phyloP scores from a whole-genome alignment of 2,113 vertebrate genomes.

The Perognathus longimembris region DNA sequence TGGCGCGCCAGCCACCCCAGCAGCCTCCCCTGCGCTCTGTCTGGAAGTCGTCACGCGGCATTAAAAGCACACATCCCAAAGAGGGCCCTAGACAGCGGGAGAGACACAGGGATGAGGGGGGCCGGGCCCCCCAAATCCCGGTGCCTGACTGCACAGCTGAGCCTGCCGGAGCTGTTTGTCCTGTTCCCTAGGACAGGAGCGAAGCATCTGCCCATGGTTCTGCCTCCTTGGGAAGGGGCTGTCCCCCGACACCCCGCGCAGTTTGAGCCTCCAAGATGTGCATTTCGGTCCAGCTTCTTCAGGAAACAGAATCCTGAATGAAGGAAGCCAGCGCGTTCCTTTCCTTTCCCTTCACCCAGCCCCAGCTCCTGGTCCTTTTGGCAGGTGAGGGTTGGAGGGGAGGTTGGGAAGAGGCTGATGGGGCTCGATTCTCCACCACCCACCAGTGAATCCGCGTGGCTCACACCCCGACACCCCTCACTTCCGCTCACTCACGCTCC shows the following conservation, averaged over 20 bases:
- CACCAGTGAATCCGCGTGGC: neutral
- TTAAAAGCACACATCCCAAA: slow-evolving; percentile 3
- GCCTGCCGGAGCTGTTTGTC: neutral
- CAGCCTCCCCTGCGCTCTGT: slow-evolving; percentile 65
- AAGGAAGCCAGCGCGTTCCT: neutral
- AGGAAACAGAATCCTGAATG: slow-evolving; percentile 68
- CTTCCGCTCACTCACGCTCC: slow-evolving; percentile 23
- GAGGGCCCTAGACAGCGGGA: neutral
- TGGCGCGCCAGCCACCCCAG: slow-evolving; percentile 60
- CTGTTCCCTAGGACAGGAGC: neutral
- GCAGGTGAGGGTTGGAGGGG: neutral
- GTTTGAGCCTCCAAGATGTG: neutral
- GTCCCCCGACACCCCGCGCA: neutral
- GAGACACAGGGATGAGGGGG: neutral
- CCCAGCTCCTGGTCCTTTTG: slow-evolving; percentile 1
- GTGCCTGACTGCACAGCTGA: neutral
- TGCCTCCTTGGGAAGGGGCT: neutral
- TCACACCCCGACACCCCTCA: slow-evolving; percentile 56
- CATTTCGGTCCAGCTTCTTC: neutral
- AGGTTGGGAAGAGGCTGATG: neutral
- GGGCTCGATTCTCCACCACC: neutral
- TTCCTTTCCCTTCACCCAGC: neutral
- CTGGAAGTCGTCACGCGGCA: slow-evolving; percentile 63
- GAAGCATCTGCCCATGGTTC: neutral
- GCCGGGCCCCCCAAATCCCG: neutral